These are phyloP conservation scores for Girardinus metallicus DNA, from an alignment of 2,797 vertebrate species.

Conservation along the genomic window DNA sequence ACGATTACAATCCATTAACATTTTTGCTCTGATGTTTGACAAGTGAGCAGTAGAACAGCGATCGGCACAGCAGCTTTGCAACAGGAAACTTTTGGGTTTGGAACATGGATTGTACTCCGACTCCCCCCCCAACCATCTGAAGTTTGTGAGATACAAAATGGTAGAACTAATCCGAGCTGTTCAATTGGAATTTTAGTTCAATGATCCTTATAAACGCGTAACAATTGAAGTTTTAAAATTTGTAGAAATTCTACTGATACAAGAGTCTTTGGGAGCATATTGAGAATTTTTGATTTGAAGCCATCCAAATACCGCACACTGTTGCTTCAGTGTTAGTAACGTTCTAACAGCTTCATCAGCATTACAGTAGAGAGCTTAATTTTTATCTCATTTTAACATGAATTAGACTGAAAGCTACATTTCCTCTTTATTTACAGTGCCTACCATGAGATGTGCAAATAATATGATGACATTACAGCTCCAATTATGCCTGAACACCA, in stretches of 20 bases:
- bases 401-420: neutral
- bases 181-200: too few species aligned
- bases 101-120: too few species aligned
- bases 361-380: neutral
- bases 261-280: neutral
- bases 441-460: neutral
- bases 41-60: neutral
- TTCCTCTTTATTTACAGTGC: neutral
- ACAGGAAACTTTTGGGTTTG: neutral
- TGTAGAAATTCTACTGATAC: neutral
- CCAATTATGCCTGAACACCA: slow-evolving; percentile 6
- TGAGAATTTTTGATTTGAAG: neutral
- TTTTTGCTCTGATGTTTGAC: neutral
- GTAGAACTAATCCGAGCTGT: neutral
- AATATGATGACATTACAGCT: slow-evolving; percentile 7
- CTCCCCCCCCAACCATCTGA: too few species aligned
- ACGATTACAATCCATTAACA: neutral
- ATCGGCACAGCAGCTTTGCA: too few species aligned
- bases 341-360: neutral
- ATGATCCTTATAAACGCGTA: neutral
- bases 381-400: neutral
- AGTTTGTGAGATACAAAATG: neutral
- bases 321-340: neutral
- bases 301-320: neutral
- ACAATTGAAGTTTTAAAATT: neutral